Percentiles rank a stretch among this genome's conserved stretches.
These are phyloP conservation scores for Nematolebias whitei DNA, from an alignment of 2,113 vertebrate genomes.

Conservation along the genomic window DNA sequence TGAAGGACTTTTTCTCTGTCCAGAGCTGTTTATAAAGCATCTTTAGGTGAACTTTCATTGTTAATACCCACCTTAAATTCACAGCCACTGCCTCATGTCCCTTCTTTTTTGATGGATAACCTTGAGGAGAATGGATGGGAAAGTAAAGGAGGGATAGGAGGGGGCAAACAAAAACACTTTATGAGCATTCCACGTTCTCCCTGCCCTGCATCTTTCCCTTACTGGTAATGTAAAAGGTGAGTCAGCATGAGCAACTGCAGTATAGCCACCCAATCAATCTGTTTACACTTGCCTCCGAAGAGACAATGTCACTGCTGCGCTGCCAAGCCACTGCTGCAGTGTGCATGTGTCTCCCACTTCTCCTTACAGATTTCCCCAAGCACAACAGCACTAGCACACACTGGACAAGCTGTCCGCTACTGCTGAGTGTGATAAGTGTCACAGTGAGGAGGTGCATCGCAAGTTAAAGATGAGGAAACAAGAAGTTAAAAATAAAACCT, in stretches of 20 bases:
- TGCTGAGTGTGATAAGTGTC: conserved; percentile 45
- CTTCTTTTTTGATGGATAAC: conserved; percentile 42
- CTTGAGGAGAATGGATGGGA: conserved; percentile 47
- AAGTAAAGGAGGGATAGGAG: conserved; percentile 17
- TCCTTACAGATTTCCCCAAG: conserved; percentile 3
- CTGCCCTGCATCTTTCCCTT: conserved; percentile 32
- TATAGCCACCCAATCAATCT: conserved; percentile 50
- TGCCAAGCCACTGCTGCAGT: conserved; percentile 24
- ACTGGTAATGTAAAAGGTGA: conserved; percentile 64
- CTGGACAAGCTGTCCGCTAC: conserved; percentile 19
- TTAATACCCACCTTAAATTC: conserved; percentile 15
- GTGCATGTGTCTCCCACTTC: conserved; percentile 31
- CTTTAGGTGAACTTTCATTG: conserved; percentile 41
- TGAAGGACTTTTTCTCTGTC: conserved; percentile 47
- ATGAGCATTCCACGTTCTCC: conserved; percentile 28
- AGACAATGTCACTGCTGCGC: conserved; percentile 29
- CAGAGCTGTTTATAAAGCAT: conserved; percentile 15
- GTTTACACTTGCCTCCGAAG: conserved; percentile 54
- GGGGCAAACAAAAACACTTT: conserved; percentile 24
- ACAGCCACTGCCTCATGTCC: neutral
- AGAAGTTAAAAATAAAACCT: neutral
- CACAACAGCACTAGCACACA: neutral
- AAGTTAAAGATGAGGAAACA: conserved; percentile 27
- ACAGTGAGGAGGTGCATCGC: conserved; percentile 27
- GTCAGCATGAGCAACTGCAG: conserved; percentile 74